Evolutionary conservation across 2,888 invertebrate species (phyloP), one percentile per base, ranked within the genome.

Genomic region (Philonicus albiceps): DNA sequence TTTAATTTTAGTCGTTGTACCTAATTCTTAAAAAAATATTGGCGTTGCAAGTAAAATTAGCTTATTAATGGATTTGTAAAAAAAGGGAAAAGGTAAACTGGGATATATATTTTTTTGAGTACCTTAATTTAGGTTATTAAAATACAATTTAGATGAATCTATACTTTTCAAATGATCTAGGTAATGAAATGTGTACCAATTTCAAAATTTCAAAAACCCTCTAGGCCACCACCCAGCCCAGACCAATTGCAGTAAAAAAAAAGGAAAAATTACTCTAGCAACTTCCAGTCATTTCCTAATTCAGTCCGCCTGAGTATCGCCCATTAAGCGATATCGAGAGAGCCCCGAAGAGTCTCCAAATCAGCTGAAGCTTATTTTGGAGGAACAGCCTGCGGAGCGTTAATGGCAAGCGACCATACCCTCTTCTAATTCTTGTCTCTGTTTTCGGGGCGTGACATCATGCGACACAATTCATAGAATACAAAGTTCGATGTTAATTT

Each of bases 401-500:
- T 64, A 64, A 27, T 64, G 27, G 64, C 8, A 27, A 27, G 13
- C 22, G 19, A 64, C 64, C 64, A 64, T 64, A 27, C 64, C 64
- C 27, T 64, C 64, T 64, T 22, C 64, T 64, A 64, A 49, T 49
- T 49, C 49, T 49, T 49, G 49, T 5, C 49, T 49, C 34, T 76
- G 37, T 76, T 76, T 37, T 43, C 40, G 22, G 37, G 40, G 37
- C 72, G 40, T 49, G 84, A 74, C 27, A 74, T 85, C 73, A 74
- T n/a, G 31, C 34, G 72, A 72, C 72, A 64, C 72, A 11, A 7
- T 81, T 55, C 31, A 31, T n/a, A 81, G n/a, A 55, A 55, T 55
- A 55, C 81, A 81, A 81, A 81, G 30, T 31, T 30, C 31, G 34
- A 81, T 81, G 53, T 81, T 19, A 81, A 81, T 55, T 76, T 37